Conservation (phyloP, 2,113 vertebrate species). For the Mirounga angustirostris region DNA sequence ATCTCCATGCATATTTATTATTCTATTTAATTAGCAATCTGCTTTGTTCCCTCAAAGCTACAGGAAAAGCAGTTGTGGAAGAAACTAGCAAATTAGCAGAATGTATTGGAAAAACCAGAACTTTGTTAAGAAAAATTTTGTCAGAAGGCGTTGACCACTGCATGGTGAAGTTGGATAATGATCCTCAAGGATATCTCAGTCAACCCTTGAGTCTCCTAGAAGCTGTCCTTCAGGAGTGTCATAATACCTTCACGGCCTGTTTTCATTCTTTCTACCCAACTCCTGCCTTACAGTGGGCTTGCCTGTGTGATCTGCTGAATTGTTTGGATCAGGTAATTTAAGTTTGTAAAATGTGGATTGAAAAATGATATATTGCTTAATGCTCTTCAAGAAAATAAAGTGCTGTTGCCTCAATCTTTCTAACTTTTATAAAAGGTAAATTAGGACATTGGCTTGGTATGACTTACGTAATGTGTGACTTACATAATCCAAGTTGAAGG, state of each 20-base stretch:
- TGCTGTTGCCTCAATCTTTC: not conserved
- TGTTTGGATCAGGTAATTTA: conserved; percentile 97
- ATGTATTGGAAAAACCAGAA: conserved; percentile 98
- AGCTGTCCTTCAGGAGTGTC: conserved; percentile 98
- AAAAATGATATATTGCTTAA: conserved; percentile 1
- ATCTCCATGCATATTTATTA: conserved; percentile 4
- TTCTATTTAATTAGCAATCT: conserved; percentile 3
- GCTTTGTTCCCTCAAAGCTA: conserved; percentile 87
- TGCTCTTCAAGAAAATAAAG: conserved; percentile 19
- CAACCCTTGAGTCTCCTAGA: conserved; percentile 97
- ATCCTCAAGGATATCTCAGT: conserved; percentile 97
- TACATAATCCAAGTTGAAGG: not conserved
- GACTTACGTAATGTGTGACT: not conserved
- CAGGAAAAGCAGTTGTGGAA: conserved; percentile 96
- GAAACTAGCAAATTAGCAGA: conserved; percentile 99
- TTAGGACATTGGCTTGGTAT: conserved; percentile 1
- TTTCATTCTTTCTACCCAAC: conserved; percentile 99
- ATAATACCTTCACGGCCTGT: conserved; percentile 99
- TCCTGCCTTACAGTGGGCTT: conserved; percentile 98
- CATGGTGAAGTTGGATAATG: conserved; percentile 97
- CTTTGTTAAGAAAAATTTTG: conserved; percentile 97
- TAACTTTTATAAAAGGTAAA: conserved; percentile 24
- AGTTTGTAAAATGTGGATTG: not conserved
- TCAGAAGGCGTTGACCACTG: conserved; percentile 99
- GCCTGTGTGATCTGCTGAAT: conserved; percentile 98